Base-by-base conservation (phyloP, 2,113 vertebrate genomes). In the Phasianus colchicus region DNA sequence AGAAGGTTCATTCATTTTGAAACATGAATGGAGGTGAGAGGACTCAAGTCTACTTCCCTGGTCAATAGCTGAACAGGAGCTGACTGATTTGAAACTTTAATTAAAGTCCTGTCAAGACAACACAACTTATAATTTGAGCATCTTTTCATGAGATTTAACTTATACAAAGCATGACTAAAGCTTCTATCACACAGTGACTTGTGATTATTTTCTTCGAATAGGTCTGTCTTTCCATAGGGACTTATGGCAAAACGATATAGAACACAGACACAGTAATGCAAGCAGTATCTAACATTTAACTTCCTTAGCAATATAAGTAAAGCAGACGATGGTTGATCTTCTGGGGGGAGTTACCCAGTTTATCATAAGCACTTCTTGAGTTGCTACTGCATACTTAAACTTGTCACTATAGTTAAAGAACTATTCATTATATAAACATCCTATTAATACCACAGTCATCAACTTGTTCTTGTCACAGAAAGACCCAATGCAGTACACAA, bases 1-100 rank as follows among this genome's bases (percentile, higher is more conserved):
- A 18, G 29, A 15, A n/a, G 29, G 19, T 92, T 86, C 83, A 88
- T 93, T 94, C 73, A 83, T 67, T 90, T 60, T 52, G 61, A 86
- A 81, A 81, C 30, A 63, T 84, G 86, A 94, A 88, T 88, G 83
- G 69, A 72, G 25, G 16, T 50, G 32, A 80, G 72, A 91, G 29
- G 14, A 17, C 18, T 76, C 32, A 52, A 12, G 22, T 54, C 36
- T 50, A 16, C 16, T 67, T 55, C 36, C 42, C 27, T 43, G 52
- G 42, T 42, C 65, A 72, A 43, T 81, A 78, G 38, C 55, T 67
- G 52, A 90, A 71, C 11, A 64, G 55, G 34, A 29, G 17, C 43
- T 72, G 79, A 30, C 18, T 17, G 38, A 57, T 21, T 20, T 55
- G 36, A 81, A 93, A 84, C 40, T 57, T 78, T 52, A 91, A 77